These are phyloP conservation scores for Notodonta ziczac DNA, from an alignment of 2,888 invertebrate genomes.

Conservation along the genomic window DNA sequence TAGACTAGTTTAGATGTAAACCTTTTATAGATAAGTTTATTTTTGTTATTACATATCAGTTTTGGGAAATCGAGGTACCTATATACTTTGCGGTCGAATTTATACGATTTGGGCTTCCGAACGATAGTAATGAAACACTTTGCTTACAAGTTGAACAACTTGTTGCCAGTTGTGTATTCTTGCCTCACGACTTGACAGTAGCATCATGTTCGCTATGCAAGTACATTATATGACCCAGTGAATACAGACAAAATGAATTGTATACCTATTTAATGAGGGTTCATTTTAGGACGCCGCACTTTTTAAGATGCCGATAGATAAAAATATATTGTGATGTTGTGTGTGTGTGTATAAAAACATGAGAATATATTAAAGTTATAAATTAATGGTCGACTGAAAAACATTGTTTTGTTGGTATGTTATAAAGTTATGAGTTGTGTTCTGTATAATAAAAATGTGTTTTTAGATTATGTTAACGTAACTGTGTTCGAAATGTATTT, in stretches of 20 bases:
- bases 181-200: no score
- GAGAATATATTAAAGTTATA: not conserved
- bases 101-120: conserved; percentile 5
- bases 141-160: not conserved
- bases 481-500: conserved; percentile 1
- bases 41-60: conserved; percentile 1
- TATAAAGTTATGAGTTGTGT: no score
- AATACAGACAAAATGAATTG: not conserved
- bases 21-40: conserved; percentile 15
- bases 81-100: conserved; percentile 13
- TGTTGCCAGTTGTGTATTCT: not conserved
- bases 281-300: no score
- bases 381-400: not conserved
- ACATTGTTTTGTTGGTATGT: not conserved
- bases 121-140: not conserved
- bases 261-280: no score
- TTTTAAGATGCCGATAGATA: no score
- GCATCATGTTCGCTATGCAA: no score
- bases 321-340: not conserved
- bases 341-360: not conserved
- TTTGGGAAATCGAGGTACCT: not conserved
- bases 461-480: not conserved
- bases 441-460: not conserved
- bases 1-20: conserved; percentile 5
- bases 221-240: not conserved